Percentiles rank a stretch among this genome's conserved stretches.
Evolutionary conservation across 2,113 vertebrate species (phyloP).

Genomic region (Talpa occidentalis): DNA sequence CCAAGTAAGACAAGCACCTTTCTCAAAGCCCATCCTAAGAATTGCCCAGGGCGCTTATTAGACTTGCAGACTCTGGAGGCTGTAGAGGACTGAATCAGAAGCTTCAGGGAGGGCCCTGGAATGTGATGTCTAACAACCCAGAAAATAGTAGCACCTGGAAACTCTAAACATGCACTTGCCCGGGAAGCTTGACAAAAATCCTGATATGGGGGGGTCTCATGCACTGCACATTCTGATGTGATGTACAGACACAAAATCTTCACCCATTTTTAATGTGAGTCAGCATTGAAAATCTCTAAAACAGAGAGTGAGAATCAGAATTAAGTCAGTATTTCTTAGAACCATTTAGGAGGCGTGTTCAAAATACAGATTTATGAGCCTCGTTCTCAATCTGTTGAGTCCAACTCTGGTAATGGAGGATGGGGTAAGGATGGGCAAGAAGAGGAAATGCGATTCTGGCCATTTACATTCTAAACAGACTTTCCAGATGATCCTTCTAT

Average conservation of each 20-base stretch:
- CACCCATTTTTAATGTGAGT: slow-evolving; percentile 16
- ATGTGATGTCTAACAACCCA: not conserved
- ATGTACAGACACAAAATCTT: not conserved
- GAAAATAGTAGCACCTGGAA: not conserved
- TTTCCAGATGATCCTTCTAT: not conserved
- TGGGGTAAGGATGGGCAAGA: too few species aligned
- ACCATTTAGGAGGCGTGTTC: not conserved
- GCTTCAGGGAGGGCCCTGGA: slow-evolving; percentile 26
- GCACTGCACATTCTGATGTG: not conserved
- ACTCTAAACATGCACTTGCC: not conserved
- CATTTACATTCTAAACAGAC: not conserved
- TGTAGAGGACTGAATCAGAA: not conserved
- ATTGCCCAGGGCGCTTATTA: not conserved
- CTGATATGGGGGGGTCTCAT: not conserved
- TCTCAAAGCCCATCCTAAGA: not conserved
- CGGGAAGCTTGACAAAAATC: not conserved
- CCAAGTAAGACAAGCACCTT: not conserved
- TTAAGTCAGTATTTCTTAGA: not conserved
- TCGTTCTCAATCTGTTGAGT: not conserved
- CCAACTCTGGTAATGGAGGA: not conserved
- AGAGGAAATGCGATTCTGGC: not conserved
- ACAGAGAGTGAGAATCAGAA: not conserved
- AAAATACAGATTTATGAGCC: not conserved
- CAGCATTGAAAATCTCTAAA: not conserved
- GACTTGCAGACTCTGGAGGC: not conserved